Evolutionary conservation across 2,797 vertebrate genomes (phyloP).

Genomic region (Pseudochirops corinnae): DNA sequence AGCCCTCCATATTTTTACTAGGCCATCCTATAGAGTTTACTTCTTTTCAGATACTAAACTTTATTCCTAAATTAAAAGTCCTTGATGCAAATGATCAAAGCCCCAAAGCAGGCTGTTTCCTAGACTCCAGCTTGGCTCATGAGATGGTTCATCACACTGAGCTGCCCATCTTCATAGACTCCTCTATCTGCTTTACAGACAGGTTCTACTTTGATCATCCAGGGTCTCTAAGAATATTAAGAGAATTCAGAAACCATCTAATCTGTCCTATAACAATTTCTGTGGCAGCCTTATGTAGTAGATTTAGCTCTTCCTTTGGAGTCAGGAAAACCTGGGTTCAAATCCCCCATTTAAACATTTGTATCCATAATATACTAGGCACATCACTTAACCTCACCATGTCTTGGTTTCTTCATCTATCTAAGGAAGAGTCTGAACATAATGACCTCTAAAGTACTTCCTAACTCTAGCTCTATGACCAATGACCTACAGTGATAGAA

Average conservation of each 20-base stretch:
- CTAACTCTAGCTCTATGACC: neutral
- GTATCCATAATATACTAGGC: too few relatives aligned
- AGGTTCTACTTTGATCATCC: neutral
- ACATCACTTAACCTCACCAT: neutral
- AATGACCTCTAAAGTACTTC: neutral
- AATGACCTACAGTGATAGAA: neutral
- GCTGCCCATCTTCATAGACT: neutral
- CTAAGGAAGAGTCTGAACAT: neutral
- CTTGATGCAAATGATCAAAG: neutral
- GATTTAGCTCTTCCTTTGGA: neutral
- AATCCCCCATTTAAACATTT: neutral
- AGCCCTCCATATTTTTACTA: too few relatives aligned
- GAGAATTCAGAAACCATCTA: neutral
- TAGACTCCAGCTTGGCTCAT: neutral
- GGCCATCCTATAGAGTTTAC: neutral
- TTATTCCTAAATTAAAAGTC: slow-evolving; percentile 33
- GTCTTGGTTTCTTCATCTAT: neutral
- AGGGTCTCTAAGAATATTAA: neutral
- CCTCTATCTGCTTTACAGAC: neutral
- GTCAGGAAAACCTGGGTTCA: neutral
- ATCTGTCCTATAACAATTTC: neutral
- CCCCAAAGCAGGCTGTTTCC: too few relatives aligned
- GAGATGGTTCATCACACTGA: neutral
- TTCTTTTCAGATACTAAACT: neutral
- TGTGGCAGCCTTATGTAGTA: neutral